Conservation (phyloP, 2,888 invertebrate species). For the Dione juno region DNA sequence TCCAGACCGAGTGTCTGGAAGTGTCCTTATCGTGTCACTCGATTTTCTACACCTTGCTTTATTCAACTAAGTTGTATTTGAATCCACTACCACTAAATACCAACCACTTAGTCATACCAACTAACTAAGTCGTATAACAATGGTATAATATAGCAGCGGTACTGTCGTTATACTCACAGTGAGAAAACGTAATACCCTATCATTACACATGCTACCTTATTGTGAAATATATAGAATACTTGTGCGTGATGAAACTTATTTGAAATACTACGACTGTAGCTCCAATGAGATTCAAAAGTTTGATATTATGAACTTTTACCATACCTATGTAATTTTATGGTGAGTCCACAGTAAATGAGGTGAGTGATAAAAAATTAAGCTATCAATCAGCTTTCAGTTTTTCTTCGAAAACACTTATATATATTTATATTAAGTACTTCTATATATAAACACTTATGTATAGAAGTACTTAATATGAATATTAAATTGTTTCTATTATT, state of each 20-base stretch:
- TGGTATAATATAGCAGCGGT: neutral
- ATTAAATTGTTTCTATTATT: no score
- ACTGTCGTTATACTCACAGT: neutral
- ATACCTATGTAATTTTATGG: neutral
- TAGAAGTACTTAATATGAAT: no score
- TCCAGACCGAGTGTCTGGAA: no score
- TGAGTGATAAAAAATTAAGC: no score
- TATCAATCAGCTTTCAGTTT: no score
- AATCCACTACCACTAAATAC: neutral
- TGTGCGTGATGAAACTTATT: constrained; percentile 15
- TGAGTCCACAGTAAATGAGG: neutral
- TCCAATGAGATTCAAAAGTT: neutral
- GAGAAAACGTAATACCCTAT: constrained; percentile 15
- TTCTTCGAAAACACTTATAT: no score
- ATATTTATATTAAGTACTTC: no score
- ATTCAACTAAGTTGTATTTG: neutral
- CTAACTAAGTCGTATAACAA: neutral
- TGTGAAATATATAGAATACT: constrained; percentile 22
- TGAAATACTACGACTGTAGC: neutral
- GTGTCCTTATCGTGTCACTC: no score
- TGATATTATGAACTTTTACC: neutral
- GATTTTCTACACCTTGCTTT: no score
- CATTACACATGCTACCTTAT: constrained; percentile 12
- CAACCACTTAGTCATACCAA: neutral
- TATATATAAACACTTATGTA: no score